Percentiles rank a stretch among this genome's conserved stretches.
Evolutionary conservation across 2,797 vertebrate genomes (phyloP).

Genomic region (Myripristis jacobus): DNA sequence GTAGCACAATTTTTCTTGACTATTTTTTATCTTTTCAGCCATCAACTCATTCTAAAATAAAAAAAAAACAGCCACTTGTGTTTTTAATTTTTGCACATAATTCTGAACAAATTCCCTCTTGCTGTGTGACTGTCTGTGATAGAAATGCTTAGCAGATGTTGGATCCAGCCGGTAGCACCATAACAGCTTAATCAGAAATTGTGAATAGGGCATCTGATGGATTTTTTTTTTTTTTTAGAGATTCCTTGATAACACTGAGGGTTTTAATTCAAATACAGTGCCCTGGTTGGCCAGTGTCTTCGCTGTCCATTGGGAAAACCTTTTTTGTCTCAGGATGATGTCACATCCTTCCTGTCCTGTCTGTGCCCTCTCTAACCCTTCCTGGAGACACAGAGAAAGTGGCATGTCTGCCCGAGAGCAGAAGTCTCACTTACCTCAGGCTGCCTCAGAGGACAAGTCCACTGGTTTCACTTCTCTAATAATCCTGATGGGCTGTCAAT

Average conservation of each 20-base stretch:
- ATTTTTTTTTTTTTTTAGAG: constrained; percentile 4
- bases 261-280: constrained; percentile 1
- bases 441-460: constrained; percentile 59
- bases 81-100: constrained; percentile 39
- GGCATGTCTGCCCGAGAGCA: constrained; percentile 21
- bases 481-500: constrained; percentile 38
- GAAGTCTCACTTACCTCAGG: constrained; percentile 48
- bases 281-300: constrained; percentile 3
- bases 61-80: constrained; percentile 32
- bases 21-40: constrained; percentile 64
- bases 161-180: not conserved
- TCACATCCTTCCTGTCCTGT: constrained; percentile 51
- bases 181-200: not conserved
- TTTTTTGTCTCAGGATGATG: constrained; percentile 14
- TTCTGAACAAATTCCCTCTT: constrained; percentile 7
- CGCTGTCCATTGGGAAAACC: not conserved
- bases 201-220: not conserved
- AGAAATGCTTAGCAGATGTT: constrained; percentile 6
- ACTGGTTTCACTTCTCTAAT: constrained; percentile 64
- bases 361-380: constrained; percentile 26
- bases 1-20: constrained; percentile 30
- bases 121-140: not conserved
- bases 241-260: not conserved
- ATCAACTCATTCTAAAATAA: constrained; percentile 36
- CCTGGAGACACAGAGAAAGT: constrained; percentile 61